Conservation (phyloP, 2,888 invertebrate genomes). For the Harmothoe impar region DNA sequence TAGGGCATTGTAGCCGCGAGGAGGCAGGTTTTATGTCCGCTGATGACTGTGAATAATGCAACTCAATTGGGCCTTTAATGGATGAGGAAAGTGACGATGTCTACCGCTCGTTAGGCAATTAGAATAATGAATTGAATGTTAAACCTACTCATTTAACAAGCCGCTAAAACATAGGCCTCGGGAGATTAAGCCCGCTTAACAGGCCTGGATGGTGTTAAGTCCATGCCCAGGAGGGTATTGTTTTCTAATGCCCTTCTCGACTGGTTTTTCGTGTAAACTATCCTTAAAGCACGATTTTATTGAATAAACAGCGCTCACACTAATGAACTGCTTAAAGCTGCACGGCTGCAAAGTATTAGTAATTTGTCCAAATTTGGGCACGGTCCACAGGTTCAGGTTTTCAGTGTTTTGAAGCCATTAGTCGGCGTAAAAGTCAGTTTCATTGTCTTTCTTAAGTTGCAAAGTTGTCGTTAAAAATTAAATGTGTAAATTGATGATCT, state of each 20-base stretch:
- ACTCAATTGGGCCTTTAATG: slow-evolving; percentile 44
- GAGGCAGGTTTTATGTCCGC: slow-evolving; percentile 1
- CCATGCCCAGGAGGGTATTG: slow-evolving; percentile 24
- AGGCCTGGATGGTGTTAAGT: background rate
- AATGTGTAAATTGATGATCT: background rate
- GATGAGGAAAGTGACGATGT: slow-evolving; percentile 49
- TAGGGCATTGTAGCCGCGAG: slow-evolving; percentile 55
- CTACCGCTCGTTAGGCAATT: slow-evolving; percentile 59
- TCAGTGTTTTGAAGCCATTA: background rate
- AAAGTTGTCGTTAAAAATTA: background rate
- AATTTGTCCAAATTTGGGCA: background rate
- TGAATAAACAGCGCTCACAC: slow-evolving; percentile 13
- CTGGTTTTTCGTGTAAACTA: background rate
- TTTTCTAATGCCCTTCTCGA: background rate
- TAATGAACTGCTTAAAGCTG: slow-evolving; percentile 43
- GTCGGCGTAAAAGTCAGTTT: background rate
- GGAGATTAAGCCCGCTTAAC: slow-evolving; percentile 17
- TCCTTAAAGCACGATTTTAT: background rate
- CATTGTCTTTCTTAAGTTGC: too few relatives aligned
- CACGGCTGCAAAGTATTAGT: background rate
- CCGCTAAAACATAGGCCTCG: slow-evolving; percentile 48
- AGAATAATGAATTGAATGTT: slow-evolving; percentile 57
- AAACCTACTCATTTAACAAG: slow-evolving; percentile 57
- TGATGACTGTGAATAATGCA: slow-evolving; percentile 51
- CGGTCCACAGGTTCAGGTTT: background rate